Evolutionary conservation across 1,140 invertebrate species (phyloP).

Genomic region (Procambarus clarkii): DNA sequence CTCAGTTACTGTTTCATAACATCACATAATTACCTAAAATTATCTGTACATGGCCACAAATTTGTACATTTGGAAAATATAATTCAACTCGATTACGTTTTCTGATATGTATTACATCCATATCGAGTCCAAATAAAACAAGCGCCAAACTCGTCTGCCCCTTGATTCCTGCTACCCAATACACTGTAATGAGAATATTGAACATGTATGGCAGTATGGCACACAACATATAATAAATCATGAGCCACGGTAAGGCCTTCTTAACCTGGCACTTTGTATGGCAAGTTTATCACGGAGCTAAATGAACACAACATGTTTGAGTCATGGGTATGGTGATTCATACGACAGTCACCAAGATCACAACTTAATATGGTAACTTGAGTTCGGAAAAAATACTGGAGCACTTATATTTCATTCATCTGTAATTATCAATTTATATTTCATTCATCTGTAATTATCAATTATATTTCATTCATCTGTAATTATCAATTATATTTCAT

Average conservation of each 20-base stretch:
- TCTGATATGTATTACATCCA: constrained; percentile 42
- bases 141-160: constrained; percentile 2
- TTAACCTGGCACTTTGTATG: constrained; percentile 29
- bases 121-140: not conserved
- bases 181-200: not conserved
- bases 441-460: no score
- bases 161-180: not conserved
- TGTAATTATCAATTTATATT: no score
- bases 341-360: not conserved
- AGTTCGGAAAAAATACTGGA: constrained; percentile 26
- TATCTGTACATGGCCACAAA: constrained; percentile 67
- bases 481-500: no score
- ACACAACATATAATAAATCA: constrained; percentile 21
- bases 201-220: constrained; percentile 1
- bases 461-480: no score
- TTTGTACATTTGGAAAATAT: constrained; percentile 60
- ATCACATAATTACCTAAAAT: constrained; percentile 42
- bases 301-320: constrained; percentile 41
- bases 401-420: not conserved
- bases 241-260: constrained; percentile 5
- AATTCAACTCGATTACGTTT: constrained; percentile 18
- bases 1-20: constrained; percentile 37
- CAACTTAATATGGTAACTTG: constrained; percentile 35
- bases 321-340: constrained; percentile 16
- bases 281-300: constrained; percentile 47